These are phyloP conservation scores for Aphrocallistes beatrix DNA, from an alignment of 37 sponge, comb jelly and placozoan genomes.

Conservation along the genomic window DNA sequence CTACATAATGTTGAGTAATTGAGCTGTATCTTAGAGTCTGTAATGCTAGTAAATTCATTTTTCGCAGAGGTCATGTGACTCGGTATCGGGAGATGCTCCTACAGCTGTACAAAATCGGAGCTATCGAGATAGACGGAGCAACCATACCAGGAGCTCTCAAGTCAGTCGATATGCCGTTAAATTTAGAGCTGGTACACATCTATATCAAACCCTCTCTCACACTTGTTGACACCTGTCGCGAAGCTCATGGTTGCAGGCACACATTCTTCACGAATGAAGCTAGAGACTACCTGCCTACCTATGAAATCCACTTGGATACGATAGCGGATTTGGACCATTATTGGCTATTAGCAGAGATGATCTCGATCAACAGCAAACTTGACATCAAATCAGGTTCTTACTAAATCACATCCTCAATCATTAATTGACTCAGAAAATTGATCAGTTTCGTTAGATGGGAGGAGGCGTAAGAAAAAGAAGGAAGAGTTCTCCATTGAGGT, in stretches of 20 bases:
- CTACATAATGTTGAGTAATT: too few species aligned
- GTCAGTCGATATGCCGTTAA: background rate
- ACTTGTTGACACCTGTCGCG: background rate
- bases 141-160: background rate
- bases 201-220: background rate
- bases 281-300: slow-evolving; percentile 5
- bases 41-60: too few species aligned
- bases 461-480: background rate
- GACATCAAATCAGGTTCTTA: background rate
- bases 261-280: background rate
- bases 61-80: background rate
- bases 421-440: background rate
- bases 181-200: background rate
- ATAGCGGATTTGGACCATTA: background rate
- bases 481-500: background rate
- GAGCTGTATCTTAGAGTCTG: too few species aligned
- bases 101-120: slow-evolving; percentile 10
- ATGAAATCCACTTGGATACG: background rate
- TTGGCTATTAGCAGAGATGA: background rate
- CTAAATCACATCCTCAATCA: background rate
- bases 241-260: background rate
- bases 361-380: background rate
- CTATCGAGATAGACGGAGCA: background rate
- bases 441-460: background rate
- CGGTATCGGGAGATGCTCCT: background rate